These are phyloP conservation scores for Augiades crinisus DNA, from an alignment of 2,888 invertebrate species.

Conservation along the genomic window DNA sequence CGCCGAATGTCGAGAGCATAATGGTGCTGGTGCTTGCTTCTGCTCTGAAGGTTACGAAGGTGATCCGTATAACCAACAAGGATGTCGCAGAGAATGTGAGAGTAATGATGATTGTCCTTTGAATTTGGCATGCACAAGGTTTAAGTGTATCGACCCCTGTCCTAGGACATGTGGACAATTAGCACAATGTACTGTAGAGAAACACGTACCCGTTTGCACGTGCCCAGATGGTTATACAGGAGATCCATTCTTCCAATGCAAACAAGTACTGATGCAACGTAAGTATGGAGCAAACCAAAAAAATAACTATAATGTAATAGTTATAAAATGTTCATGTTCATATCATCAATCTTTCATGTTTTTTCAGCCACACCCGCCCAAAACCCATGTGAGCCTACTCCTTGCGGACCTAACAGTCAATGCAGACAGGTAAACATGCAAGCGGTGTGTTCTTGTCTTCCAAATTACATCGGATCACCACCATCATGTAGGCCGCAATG, in stretches of 20 bases:
- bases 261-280: slow-evolving; percentile 73
- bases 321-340: too few species aligned
- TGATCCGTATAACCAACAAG: slow-evolving; percentile 88
- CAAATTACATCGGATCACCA: slow-evolving; percentile 89
- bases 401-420: slow-evolving; percentile 94
- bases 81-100: slow-evolving; percentile 90
- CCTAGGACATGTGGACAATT: slow-evolving; percentile 90
- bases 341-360: too few species aligned
- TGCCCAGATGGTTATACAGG: slow-evolving; percentile 89
- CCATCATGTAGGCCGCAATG: slow-evolving; percentile 93
- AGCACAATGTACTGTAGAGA: slow-evolving; percentile 89
- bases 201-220: slow-evolving; percentile 89
- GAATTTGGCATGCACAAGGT: slow-evolving; percentile 88
- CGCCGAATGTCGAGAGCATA: slow-evolving; percentile 90
- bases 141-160: slow-evolving; percentile 93
- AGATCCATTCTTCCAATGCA: slow-evolving; percentile 91
- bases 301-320: neutral
- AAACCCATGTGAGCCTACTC: slow-evolving; percentile 91
- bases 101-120: slow-evolving; percentile 88
- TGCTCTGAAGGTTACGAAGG: slow-evolving; percentile 90
- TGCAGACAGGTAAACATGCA: slow-evolving; percentile 90
- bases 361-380: slow-evolving; percentile 66
- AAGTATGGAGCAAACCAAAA: slow-evolving; percentile 33
- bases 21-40: slow-evolving; percentile 92
- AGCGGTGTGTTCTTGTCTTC: slow-evolving; percentile 92